Evolutionary conservation across 2,888 invertebrate species (phyloP).

Genomic region (Stictocephala bisonia): DNA sequence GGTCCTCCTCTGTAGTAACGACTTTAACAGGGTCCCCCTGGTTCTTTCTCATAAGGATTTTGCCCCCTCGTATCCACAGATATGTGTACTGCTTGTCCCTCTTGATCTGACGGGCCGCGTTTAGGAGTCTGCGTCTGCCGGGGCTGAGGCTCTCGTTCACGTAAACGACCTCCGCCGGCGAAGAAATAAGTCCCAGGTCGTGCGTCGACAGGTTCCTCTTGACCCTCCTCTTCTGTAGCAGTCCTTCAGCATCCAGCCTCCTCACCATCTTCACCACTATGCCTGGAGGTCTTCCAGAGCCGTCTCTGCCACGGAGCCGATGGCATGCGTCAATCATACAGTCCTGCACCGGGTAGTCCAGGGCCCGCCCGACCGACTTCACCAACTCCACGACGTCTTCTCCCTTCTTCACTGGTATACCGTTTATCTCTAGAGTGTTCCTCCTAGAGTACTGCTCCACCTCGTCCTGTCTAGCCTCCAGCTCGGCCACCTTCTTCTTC

Average conservation of each 20-base stretch:
- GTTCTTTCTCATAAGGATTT: constrained; percentile 3
- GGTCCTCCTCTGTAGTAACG: background rate
- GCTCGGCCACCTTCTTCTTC: constrained; percentile 1
- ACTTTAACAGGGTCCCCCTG: constrained; percentile 5
- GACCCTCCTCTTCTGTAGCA: constrained; percentile 2
- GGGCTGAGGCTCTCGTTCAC: constrained; percentile 34
- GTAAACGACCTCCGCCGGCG: background rate
- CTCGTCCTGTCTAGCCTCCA: background rate
- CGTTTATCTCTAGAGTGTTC: constrained; percentile 1
- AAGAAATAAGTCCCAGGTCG: constrained; percentile 3
- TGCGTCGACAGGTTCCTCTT: constrained; percentile 20
- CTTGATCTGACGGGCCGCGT: constrained; percentile 16
- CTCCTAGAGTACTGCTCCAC: constrained; percentile 6
- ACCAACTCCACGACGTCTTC: background rate
- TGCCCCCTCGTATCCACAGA: constrained; percentile 21
- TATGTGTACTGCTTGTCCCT: background rate
- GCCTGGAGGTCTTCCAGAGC: background rate
- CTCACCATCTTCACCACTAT: constrained; percentile 25
- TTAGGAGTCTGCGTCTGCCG: background rate
- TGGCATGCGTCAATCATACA: constrained; percentile 8
- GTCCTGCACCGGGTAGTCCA: background rate
- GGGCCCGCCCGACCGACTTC: background rate
- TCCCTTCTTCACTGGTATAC: background rate
- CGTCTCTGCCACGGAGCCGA: background rate
- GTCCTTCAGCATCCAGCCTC: constrained; percentile 31